A percentile compares a stretch with the other conserved stretches of the same genome.
phyloP scores from a whole-genome alignment of 1,140 invertebrate species.

The Dryas iulia region DNA sequence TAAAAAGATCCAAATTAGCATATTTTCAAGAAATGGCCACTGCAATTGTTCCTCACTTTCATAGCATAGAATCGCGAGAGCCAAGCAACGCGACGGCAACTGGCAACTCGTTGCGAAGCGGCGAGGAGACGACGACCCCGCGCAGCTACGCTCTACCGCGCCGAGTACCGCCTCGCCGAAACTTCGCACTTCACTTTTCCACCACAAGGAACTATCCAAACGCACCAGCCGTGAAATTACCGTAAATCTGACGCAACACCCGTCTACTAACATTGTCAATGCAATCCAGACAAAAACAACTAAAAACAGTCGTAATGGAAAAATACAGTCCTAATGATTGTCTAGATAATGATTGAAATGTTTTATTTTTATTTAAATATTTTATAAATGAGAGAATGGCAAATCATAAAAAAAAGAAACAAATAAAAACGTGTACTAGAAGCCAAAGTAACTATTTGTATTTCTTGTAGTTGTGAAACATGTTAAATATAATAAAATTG shows the following conservation, averaged over 20 bases:
- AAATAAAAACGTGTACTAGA: too few relatives aligned
- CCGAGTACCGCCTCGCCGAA: slow-evolving; percentile 63
- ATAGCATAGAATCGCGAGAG: slow-evolving; percentile 11
- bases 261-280: slow-evolving; percentile 45
- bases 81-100: slow-evolving; percentile 14
- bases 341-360: neutral
- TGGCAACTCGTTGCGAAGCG: slow-evolving; percentile 30
- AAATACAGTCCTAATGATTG: neutral
- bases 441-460: too few relatives aligned
- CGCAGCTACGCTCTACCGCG: slow-evolving; percentile 63
- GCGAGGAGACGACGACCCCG: slow-evolving; percentile 69
- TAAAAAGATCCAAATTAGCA: neutral
- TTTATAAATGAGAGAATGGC: too few relatives aligned
- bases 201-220: slow-evolving; percentile 70
- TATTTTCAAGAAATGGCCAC: neutral
- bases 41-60: neutral
- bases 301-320: slow-evolving; percentile 19
- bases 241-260: slow-evolving; percentile 67
- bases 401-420: too few relatives aligned
- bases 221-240: slow-evolving; percentile 73
- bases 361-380: neutral
- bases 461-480: too few relatives aligned
- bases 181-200: slow-evolving; percentile 79
- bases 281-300: slow-evolving; percentile 34
- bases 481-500: neutral